Evolutionary conservation across 1,140 invertebrate genomes (phyloP), one percentile per base, ranked within the genome.

Genomic region (Atta cephalotes): DNA sequence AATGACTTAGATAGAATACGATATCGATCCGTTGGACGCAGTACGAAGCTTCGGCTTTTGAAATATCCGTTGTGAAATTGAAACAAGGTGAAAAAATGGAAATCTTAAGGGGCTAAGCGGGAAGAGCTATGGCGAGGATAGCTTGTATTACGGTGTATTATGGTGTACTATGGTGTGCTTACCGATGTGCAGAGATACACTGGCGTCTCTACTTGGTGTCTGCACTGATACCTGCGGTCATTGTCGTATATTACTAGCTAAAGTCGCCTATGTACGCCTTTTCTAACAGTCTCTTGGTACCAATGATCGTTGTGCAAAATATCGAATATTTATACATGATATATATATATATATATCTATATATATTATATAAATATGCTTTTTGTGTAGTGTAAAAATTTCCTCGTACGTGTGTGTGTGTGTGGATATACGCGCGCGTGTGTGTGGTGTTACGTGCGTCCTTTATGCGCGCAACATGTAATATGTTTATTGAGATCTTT

Each of bases 201-300:
- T 93, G 93, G 91, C 88, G 92, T 91, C 90, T 93, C 91, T 94
- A 92, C 87, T 93, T 93, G 91, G 79, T 95, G 93, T 94, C 88
- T 92, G 93, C 92, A 94, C 39, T 45, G 39, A 45, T 45, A 45
- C 66, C 91, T 92, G 92, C 90, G 92, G 76, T 95, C 86, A 90
- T 92, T 95, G 94, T 95, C 92, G 93, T 95, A 51, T 70, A 70
- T 72, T 74, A 95, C 88, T 94, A 94, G 94, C 94, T 95, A 94
- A 82, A 62, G 39, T 91, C 93, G 93, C 93, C 91, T 89, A 89
- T 93, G 91, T 93, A 92, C 91, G 92, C 92, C 92, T 93, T 90
- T 91, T 88, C 78, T 90, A 78, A 86, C 72, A 90, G 63, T 88
- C 84, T 90, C 71, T 86, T 88, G 87, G 63, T 90, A 91, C 89